These are phyloP conservation scores for Dolichotis patagonum DNA, from an alignment of 2,113 vertebrate species.

Conservation along the genomic window DNA sequence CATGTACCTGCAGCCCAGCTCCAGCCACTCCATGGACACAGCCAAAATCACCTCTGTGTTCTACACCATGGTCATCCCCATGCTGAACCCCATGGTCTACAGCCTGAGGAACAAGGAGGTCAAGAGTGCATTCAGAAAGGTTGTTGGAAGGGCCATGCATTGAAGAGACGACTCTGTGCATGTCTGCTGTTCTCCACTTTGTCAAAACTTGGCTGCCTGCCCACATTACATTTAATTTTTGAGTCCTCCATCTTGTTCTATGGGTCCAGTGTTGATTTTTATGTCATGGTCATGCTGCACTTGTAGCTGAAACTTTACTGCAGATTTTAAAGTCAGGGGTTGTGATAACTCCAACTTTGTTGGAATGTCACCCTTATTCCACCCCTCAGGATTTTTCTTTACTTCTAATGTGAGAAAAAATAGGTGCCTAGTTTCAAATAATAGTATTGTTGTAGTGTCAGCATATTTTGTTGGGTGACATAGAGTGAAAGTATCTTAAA, in stretches of 20 bases:
- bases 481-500: neutral
- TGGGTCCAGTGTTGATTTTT: neutral
- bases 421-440: neutral
- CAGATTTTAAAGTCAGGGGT: neutral
- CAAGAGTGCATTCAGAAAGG: constrained; percentile 6
- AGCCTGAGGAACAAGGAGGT: constrained; percentile 62
- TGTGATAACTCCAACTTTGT: neutral
- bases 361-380: neutral
- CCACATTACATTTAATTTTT: neutral
- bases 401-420: neutral
- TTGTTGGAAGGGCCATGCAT: neutral
- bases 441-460: neutral
- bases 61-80: neutral
- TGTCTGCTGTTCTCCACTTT: neutral
- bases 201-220: neutral
- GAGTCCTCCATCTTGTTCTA: too few species aligned
- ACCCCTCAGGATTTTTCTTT: neutral
- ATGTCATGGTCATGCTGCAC: too few species aligned
- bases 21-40: constrained; percentile 46
- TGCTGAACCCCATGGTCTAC: constrained; percentile 48
- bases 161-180: neutral
- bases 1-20: neutral
- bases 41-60: constrained; percentile 39
- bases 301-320: neutral
- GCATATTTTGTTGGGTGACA: neutral